A percentile compares a stretch with the other conserved stretches of the same genome.
Conservation (phyloP, 2,888 invertebrate species). For the Axea sp. region DNA sequence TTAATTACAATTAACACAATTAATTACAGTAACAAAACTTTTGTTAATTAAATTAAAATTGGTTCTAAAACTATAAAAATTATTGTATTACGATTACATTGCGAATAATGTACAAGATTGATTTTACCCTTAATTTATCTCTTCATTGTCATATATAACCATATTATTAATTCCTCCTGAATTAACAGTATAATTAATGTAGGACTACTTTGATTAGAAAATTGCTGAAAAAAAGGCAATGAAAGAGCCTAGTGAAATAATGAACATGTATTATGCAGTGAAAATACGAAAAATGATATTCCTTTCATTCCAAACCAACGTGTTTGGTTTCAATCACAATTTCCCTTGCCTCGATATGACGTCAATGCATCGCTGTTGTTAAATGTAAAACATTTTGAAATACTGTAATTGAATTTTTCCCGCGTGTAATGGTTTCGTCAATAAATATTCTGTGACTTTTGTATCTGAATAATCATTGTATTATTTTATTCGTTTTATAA, state of each 20-base stretch:
- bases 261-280: constrained; percentile 7
- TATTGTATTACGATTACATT: too few species aligned
- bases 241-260: constrained; percentile 3
- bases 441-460: constrained; percentile 21
- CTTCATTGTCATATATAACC: too few species aligned
- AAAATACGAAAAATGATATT: constrained; percentile 6
- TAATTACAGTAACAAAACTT: too few species aligned
- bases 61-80: too few species aligned
- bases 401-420: constrained; percentile 17
- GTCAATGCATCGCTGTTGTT: constrained; percentile 11
- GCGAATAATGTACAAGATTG: too few species aligned
- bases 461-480: not conserved
- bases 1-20: too few species aligned
- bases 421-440: constrained; percentile 3
- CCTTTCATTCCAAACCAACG: constrained; percentile 5
- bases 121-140: too few species aligned
- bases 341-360: constrained; percentile 2
- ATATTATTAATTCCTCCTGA: too few species aligned
- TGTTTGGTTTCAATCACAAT: constrained; percentile 15
- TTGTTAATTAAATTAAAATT: too few species aligned
- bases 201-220: too few species aligned
- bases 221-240: not conserved
- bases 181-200: too few species aligned
- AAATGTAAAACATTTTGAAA: constrained; percentile 24
- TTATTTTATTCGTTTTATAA: constrained; percentile 21